Conservation (phyloP, 2,113 vertebrate genomes). For the Actinemys pallida region DNA sequence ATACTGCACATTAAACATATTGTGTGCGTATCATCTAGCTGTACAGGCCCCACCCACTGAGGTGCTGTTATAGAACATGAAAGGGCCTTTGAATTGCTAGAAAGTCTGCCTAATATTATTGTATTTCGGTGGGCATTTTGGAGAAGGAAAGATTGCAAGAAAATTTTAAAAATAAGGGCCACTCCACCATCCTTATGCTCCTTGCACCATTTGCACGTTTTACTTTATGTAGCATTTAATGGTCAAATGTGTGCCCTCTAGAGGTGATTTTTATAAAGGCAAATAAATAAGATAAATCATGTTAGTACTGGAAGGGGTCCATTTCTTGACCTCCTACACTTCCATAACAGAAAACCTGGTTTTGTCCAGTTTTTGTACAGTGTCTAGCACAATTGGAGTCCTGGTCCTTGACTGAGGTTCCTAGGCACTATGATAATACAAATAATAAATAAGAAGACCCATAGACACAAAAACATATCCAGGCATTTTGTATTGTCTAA, state of each 20-base stretch:
- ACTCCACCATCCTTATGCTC: not conserved
- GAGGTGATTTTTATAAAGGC: not conserved
- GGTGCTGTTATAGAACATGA: not conserved
- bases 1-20: not conserved
- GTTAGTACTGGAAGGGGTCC: not conserved
- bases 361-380: not conserved
- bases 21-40: rapidly evolving
- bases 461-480: not conserved
- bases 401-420: not conserved
- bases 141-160: not conserved
- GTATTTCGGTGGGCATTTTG: not conserved
- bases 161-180: not conserved
- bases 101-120: not conserved
- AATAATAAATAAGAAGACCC: not conserved
- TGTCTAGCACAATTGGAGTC: too few relatives aligned
- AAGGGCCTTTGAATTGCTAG: not conserved
- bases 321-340: not conserved
- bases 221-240: not conserved
- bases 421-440: not conserved
- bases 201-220: conserved; percentile 21
- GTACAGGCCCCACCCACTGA: not conserved
- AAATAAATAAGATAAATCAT: not conserved
- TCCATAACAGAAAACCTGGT: not conserved
- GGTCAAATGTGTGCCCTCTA: not conserved
- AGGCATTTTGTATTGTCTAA: not conserved